Evolutionary conservation across 2,113 vertebrate genomes (phyloP), one percentile per base, ranked within the genome.

Genomic region (Melozone crissalis): DNA sequence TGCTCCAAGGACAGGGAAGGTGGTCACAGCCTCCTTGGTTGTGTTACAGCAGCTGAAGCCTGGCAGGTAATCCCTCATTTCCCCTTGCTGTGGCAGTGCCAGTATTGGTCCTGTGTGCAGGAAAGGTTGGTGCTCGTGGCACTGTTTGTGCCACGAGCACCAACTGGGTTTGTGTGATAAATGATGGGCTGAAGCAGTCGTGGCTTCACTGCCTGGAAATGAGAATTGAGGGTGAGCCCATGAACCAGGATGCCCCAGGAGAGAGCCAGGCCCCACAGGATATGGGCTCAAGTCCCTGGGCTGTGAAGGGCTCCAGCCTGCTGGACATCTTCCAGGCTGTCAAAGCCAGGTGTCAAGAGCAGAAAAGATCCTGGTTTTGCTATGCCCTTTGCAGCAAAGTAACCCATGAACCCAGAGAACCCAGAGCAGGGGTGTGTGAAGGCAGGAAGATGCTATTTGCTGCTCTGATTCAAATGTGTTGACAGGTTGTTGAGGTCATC

Each of bases 361-460:
- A 68, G 67, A n/a, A 83, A 76, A 90, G 65, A 52, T 72, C 37
- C 13, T 51, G 52, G 78, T 94, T 78, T 81, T 87, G 44, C 55
- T 31, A 1, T 59, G 47, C 47, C 62, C 57, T 91, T 81, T 84
- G 69, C 69, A 72, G 39, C 0, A 4, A 89, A 89, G 43, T 2
- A 47, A 44, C 11, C 17, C 2, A 8, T 31, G 69, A 67, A 22
- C 49, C 16, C 74, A 16, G 74, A 24, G 69, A 67, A 22, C 49
- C 16, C 74, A 16, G 74, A 24, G 23, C 47, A 41, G 74, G 73
- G 33, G 14, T 47, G 18, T 61, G 52, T n/a, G 61, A 55, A 63
- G 39, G 20, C 2, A 55, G 39, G 41, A 69, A 87, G 61, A 54
- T n/a, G 33, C 15, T 63, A 1, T 65, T 78, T 82, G 81, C 47